Conservation (phyloP, 2,888 invertebrate species). For the Epirrita christyi region DNA sequence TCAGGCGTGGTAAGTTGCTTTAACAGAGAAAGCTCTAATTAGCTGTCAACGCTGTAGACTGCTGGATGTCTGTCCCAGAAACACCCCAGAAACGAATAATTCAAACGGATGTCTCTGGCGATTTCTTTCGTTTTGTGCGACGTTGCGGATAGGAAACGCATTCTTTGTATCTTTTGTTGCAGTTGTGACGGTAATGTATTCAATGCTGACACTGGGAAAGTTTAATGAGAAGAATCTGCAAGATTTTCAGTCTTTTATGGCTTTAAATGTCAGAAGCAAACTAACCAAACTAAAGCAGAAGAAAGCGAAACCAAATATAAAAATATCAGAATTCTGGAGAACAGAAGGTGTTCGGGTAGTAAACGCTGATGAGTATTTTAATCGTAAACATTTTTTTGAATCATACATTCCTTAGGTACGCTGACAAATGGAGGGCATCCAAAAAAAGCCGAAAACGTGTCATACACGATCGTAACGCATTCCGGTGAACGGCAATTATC, state of each 20-base stretch:
- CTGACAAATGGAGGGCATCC: too few species aligned
- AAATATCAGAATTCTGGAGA: too few species aligned
- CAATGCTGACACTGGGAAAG: slow-evolving; percentile 24
- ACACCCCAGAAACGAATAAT: slow-evolving; percentile 79
- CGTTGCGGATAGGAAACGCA: slow-evolving; percentile 55
- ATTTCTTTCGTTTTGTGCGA: slow-evolving; percentile 77
- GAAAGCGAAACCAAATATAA: too few species aligned
- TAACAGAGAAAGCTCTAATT: slow-evolving; percentile 83
- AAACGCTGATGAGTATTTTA: too few species aligned
- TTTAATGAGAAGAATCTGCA: background rate
- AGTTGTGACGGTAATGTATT: slow-evolving; percentile 36
- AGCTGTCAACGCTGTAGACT: slow-evolving; percentile 80
- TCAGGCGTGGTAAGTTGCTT: slow-evolving; percentile 66
- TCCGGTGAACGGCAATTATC: slow-evolving; percentile 61
- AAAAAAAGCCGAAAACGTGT: slow-evolving; percentile 22
- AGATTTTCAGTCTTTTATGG: too few species aligned
- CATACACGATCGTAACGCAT: slow-evolving; percentile 49
- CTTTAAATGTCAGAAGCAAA: too few species aligned
- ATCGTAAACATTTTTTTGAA: too few species aligned
- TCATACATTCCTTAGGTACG: too few species aligned
- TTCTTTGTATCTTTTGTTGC: slow-evolving; percentile 47
- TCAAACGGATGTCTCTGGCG: slow-evolving; percentile 78
- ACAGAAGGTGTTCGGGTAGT: background rate
- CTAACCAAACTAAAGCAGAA: too few species aligned
- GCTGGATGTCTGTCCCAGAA: slow-evolving; percentile 72